phyloP scores from a whole-genome alignment of 2,888 invertebrate species.

The Papilio elwesi region DNA sequence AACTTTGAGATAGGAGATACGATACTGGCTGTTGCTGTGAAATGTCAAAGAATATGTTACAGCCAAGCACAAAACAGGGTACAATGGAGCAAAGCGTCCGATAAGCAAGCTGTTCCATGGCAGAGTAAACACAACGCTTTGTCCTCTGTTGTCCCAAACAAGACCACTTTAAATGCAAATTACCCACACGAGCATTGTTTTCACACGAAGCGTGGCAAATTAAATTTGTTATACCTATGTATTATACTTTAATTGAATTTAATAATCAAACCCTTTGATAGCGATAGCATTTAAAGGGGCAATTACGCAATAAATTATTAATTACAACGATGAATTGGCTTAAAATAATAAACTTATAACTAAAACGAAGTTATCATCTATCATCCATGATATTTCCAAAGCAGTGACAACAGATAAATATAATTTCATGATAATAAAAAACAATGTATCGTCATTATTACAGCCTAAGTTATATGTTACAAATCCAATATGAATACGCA shows the following conservation, averaged over 20 bases:
- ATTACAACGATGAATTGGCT: not conserved
- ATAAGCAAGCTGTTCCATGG: conserved; percentile 35
- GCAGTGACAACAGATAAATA: too few species aligned
- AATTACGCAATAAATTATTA: not conserved
- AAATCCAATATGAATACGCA: not conserved
- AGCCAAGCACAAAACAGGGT: not conserved
- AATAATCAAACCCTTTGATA: not conserved
- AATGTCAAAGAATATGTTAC: conserved; percentile 12
- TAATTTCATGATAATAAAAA: not conserved
- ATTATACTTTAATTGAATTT: conserved; percentile 30
- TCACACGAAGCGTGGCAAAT: conserved; percentile 47
- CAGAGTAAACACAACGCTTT: conserved; percentile 57
- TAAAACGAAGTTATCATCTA: not conserved
- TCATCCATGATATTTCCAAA: too few species aligned
- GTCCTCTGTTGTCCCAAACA: conserved; percentile 61
- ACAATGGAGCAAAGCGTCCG: conserved; percentile 31
- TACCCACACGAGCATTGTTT: conserved; percentile 57
- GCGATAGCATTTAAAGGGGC: not conserved
- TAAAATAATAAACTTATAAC: not conserved
- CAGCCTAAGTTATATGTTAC: not conserved
- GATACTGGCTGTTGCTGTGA: conserved; percentile 4
- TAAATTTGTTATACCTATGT: conserved; percentile 44
- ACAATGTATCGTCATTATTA: not conserved
- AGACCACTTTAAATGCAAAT: conserved; percentile 78
- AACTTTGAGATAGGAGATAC: not conserved